Percentiles rank a stretch among this genome's conserved stretches.
phyloP scores from a whole-genome alignment of 2,797 vertebrate genomes.

The Phrynocephalus forsythii region DNA sequence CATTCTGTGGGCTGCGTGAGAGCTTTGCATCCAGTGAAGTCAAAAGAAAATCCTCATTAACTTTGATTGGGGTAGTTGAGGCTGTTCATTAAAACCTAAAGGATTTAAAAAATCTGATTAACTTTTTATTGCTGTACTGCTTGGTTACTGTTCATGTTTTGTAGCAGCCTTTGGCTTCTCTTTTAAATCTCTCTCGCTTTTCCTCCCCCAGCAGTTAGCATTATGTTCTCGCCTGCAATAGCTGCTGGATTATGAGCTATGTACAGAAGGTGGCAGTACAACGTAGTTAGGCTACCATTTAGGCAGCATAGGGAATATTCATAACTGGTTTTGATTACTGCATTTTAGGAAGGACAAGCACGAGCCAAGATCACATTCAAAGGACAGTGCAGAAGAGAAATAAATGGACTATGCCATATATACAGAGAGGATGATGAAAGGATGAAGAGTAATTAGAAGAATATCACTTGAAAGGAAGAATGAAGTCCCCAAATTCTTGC shows the following conservation, averaged over 20 bases:
- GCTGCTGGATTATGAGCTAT: neutral
- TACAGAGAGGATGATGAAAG: neutral
- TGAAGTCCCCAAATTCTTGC: too few relatives aligned
- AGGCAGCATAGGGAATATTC: neutral
- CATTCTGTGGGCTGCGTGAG: slow-evolving; percentile 28
- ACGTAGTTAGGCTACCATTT: neutral
- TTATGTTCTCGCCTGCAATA: neutral
- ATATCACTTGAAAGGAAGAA: neutral
- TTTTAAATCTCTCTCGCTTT: neutral
- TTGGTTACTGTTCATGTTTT: slow-evolving; percentile 37
- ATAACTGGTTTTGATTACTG: neutral
- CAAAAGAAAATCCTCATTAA: slow-evolving; percentile 27
- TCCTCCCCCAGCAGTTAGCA: slow-evolving; percentile 18
- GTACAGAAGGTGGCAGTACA: neutral
- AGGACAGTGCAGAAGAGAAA: neutral
- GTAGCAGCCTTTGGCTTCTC: slow-evolving; percentile 18
- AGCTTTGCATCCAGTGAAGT: slow-evolving; percentile 2
- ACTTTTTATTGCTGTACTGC: slow-evolving; percentile 32
- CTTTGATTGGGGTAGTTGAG: neutral
- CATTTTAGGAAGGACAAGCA: slow-evolving; percentile 17
- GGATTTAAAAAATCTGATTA: slow-evolving; percentile 34
- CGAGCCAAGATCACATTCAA: neutral
- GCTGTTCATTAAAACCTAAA: slow-evolving; percentile 22
- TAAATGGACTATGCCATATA: slow-evolving; percentile 1
- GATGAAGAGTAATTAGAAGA: slow-evolving; percentile 3